These are phyloP conservation scores for Lasioglossum villosulum DNA, from an alignment of 2,888 invertebrate genomes.

Conservation along the genomic window DNA sequence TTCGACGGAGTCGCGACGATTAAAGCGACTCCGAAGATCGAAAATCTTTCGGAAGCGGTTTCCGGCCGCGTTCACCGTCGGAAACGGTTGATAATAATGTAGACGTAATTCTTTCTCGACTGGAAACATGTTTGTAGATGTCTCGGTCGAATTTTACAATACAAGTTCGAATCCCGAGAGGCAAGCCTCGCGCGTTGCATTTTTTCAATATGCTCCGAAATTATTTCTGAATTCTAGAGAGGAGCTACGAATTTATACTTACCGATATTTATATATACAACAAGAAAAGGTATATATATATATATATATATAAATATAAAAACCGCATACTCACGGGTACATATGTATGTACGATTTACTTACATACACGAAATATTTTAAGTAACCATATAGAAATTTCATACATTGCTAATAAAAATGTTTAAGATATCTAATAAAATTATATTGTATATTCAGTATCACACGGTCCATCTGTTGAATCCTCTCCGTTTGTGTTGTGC, in stretches of 20 bases:
- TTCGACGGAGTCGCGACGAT: not conserved
- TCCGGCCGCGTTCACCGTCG: not conserved
- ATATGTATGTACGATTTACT: slow-evolving; percentile 65
- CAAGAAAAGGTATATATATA: slow-evolving; percentile 50
- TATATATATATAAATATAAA: slow-evolving; percentile 65
- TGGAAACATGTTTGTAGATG: not conserved
- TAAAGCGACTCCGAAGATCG: slow-evolving; percentile 2
- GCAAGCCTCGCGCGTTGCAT: slow-evolving; percentile 46
- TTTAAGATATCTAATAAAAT: slow-evolving; percentile 79
- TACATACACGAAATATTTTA: slow-evolving; percentile 76
- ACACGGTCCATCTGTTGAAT: slow-evolving; percentile 48
- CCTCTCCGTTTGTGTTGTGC: slow-evolving; percentile 10
- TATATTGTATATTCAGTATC: slow-evolving; percentile 80
- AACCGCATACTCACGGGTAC: slow-evolving; percentile 64
- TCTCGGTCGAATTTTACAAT: slow-evolving; percentile 20
- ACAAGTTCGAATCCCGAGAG: slow-evolving; percentile 27
- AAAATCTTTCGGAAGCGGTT: not conserved
- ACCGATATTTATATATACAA: slow-evolving; percentile 53
- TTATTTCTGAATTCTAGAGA: slow-evolving; percentile 34
- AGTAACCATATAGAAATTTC: slow-evolving; percentile 78
- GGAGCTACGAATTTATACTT: slow-evolving; percentile 67
- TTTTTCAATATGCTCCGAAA: slow-evolving; percentile 44
- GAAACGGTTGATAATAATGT: slow-evolving; percentile 26
- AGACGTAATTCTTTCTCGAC: slow-evolving; percentile 28
- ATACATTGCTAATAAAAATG: slow-evolving; percentile 79